A percentile compares a stretch with the other conserved stretches of the same genome.
phyloP scores from a whole-genome alignment of 2,888 invertebrate genomes.

The Salticus scenicus region DNA sequence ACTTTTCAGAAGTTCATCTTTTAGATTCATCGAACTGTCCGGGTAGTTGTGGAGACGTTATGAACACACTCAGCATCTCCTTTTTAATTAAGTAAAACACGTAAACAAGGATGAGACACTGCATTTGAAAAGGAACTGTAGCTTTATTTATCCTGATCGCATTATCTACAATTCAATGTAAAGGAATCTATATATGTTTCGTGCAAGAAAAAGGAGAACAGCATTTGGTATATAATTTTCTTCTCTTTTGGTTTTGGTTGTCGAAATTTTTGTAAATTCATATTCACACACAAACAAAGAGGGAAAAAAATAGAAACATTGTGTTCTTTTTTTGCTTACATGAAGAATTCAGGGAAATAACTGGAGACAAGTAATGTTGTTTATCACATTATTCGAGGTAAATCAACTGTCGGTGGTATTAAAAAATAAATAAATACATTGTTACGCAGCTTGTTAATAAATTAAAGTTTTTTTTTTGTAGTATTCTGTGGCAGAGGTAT shows the following conservation, averaged over 20 bases:
- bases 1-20: too few relatives aligned
- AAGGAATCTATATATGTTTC: slow-evolving; percentile 65
- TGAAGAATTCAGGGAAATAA: slow-evolving; percentile 53
- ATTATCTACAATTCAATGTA: slow-evolving; percentile 68
- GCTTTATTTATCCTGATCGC: slow-evolving; percentile 68
- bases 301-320: slow-evolving; percentile 22
- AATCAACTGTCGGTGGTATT: slow-evolving; percentile 57
- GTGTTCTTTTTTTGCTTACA: slow-evolving; percentile 7
- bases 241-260: background rate
- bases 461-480: slow-evolving; percentile 12
- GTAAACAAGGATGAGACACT: too few relatives aligned
- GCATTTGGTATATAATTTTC: slow-evolving; percentile 48
- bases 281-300: slow-evolving; percentile 50
- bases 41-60: too few relatives aligned
- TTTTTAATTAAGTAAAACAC: too few relatives aligned
- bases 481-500: slow-evolving; percentile 9
- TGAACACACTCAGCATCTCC: too few relatives aligned
- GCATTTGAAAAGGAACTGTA: slow-evolving; percentile 64
- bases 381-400: slow-evolving; percentile 63
- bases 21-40: too few relatives aligned
- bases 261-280: slow-evolving; percentile 43
- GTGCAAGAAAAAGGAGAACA: slow-evolving; percentile 69
- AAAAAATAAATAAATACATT: slow-evolving; percentile 49
- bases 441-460: slow-evolving; percentile 49
- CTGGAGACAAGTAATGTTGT: slow-evolving; percentile 34